Conservation (phyloP, 2,113 vertebrate genomes). For the Tetrao urogallus region DNA sequence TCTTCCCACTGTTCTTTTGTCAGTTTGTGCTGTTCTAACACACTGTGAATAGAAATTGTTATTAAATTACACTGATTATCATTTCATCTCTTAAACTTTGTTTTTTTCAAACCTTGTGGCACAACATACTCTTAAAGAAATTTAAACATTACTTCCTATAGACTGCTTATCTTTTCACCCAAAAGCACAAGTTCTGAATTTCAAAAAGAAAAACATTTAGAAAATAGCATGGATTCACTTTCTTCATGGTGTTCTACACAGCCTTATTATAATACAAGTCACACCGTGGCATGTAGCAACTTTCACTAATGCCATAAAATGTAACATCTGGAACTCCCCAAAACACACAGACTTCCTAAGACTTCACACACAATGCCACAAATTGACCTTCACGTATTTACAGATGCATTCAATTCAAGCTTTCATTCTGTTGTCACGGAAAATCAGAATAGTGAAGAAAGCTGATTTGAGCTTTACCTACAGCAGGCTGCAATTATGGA, state of each 20-base stretch:
- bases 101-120: not conserved
- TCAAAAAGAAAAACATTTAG: not conserved
- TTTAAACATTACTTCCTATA: not conserved
- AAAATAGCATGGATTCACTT: not conserved
- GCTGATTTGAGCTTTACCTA: not conserved
- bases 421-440: not conserved
- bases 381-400: not conserved
- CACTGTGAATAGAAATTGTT: conserved; percentile 76
- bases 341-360: not conserved
- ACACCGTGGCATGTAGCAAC: not conserved
- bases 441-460: not conserved
- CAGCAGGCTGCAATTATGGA: not conserved
- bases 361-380: not conserved
- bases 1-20: conserved; percentile 99
- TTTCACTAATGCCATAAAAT: not conserved
- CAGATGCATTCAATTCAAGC: not conserved
- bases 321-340: not conserved
- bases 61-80: not conserved
- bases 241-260: not conserved
- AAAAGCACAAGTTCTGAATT: not conserved
- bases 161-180: not conserved
- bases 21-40: conserved; percentile 97
- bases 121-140: not conserved
- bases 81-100: not conserved
- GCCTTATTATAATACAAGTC: not conserved